Percentiles rank a stretch among this genome's conserved stretches.
These are phyloP conservation scores for Ceryle rudis DNA, from an alignment of 2,797 vertebrate genomes.

Conservation along the genomic window DNA sequence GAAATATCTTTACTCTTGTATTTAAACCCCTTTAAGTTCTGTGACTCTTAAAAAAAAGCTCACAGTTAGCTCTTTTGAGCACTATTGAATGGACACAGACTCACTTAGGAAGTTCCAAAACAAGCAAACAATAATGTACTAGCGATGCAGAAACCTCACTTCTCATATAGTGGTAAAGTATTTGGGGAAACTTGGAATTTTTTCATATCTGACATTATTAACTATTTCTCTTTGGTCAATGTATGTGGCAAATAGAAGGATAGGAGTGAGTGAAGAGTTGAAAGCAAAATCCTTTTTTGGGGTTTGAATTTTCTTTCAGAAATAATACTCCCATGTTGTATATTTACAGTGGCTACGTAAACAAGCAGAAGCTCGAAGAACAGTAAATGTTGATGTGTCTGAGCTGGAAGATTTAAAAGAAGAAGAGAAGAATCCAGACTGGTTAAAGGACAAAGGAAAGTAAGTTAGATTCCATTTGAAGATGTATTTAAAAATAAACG, in stretches of 20 bases:
- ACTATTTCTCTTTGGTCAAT: background rate
- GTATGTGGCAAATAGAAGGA: background rate
- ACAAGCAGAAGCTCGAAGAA: constrained; percentile 87
- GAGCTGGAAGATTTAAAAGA: constrained; percentile 88
- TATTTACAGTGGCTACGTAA: constrained; percentile 88
- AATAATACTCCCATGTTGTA: background rate
- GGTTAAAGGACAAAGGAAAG: constrained; percentile 96
- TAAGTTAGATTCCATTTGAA: constrained; percentile 75
- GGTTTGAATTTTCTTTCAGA: background rate
- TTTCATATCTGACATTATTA: background rate
- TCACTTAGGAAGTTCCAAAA: background rate
- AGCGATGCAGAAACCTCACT: background rate
- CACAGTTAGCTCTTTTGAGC: background rate
- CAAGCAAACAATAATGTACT: background rate
- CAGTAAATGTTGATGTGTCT: constrained; percentile 76
- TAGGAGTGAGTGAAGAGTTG: background rate
- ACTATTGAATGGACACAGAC: background rate
- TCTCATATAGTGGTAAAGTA: background rate
- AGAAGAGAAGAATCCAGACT: constrained; percentile 91
- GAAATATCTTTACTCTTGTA: background rate
- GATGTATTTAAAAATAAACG: background rate
- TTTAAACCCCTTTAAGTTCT: background rate
- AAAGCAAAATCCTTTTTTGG: background rate
- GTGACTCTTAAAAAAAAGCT: background rate
- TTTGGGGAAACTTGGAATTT: background rate